phyloP scores from a whole-genome alignment of 2,113 vertebrate species.

The Labeo catla region DNA sequence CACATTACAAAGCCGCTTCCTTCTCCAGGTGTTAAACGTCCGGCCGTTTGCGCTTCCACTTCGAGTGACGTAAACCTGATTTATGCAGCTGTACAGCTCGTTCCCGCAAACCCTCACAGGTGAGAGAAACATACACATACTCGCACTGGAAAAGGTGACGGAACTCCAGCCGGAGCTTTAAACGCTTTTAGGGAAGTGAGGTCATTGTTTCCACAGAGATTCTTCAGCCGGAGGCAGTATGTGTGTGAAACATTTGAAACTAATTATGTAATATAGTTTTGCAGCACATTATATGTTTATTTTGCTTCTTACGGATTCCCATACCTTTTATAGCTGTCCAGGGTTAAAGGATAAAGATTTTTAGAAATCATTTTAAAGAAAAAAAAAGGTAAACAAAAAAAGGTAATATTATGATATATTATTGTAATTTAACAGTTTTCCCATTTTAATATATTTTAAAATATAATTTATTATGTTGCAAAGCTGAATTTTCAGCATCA shows the following conservation, averaged over 20 bases:
- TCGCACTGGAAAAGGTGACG: conserved; percentile 70
- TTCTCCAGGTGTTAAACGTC: conserved; percentile 1
- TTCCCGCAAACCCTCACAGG: neutral
- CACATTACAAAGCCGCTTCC: neutral
- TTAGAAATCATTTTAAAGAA: neutral
- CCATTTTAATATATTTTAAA: no score
- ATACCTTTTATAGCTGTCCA: neutral
- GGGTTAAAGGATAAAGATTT: neutral
- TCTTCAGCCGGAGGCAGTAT: conserved; percentile 43
- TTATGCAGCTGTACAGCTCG: conserved; percentile 3
- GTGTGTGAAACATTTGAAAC: neutral
- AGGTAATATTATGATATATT: no score
- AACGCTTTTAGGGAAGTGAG: conserved; percentile 74
- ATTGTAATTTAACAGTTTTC: no score
- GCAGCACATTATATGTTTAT: neutral
- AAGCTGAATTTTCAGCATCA: no score
- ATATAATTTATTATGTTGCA: no score
- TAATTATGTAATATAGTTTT: neutral
- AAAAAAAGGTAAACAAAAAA: no score
- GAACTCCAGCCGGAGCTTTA: conserved; percentile 47
- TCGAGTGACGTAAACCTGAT: conserved; percentile 18
- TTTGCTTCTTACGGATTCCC: neutral
- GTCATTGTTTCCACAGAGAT: conserved; percentile 72
- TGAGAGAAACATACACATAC: neutral
- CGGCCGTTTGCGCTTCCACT: neutral